These are phyloP conservation scores for Lamellibrachia luymesi DNA, from an alignment of 1,140 invertebrate genomes.

Conservation along the genomic window DNA sequence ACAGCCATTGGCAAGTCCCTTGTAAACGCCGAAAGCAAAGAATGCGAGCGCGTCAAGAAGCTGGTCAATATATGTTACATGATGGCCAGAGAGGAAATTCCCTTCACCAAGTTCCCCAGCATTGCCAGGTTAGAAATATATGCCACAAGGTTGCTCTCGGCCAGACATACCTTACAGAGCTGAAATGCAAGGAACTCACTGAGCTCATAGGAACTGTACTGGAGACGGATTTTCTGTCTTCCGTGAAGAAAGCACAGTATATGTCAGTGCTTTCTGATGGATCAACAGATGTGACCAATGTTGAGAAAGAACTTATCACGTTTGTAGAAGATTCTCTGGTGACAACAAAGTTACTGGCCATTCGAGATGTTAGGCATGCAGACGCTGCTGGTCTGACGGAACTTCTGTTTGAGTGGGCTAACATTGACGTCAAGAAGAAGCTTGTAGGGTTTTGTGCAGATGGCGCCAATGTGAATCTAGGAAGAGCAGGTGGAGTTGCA, in stretches of 20 bases:
- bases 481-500: slow-evolving; percentile 9
- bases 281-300: background rate
- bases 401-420: background rate
- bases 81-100: too few relatives aligned
- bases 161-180: too few relatives aligned
- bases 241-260: slow-evolving; percentile 16
- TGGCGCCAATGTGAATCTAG: slow-evolving; percentile 6
- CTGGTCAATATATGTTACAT: too few relatives aligned
- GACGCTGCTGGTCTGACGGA: background rate
- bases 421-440: background rate
- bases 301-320: too few relatives aligned
- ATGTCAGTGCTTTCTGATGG: slow-evolving; percentile 17
- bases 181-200: too few relatives aligned
- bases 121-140: too few relatives aligned
- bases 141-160: too few relatives aligned
- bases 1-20: too few relatives aligned
- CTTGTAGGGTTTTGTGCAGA: background rate
- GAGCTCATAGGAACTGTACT: too few relatives aligned
- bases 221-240: background rate
- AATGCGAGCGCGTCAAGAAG: too few relatives aligned
- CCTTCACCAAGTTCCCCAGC: too few relatives aligned
- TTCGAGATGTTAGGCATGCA: background rate
- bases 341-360: slow-evolving; percentile 11
- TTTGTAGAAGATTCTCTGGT: slow-evolving; percentile 1
- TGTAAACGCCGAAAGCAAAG: too few relatives aligned